phyloP scores from a whole-genome alignment of 2,113 vertebrate genomes.

The Anhinga anhinga region DNA sequence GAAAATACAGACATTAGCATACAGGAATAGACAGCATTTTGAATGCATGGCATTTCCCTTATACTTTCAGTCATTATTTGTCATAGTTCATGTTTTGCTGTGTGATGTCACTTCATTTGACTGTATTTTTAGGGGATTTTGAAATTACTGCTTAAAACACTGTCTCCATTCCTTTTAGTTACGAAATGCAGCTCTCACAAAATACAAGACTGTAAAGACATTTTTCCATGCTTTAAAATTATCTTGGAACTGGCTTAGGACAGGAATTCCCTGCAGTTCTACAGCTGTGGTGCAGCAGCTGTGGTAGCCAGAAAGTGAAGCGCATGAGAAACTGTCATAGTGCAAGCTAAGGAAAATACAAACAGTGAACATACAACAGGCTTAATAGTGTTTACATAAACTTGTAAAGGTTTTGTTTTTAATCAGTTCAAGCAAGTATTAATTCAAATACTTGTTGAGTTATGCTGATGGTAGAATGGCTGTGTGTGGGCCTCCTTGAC shows the following conservation, averaged over 20 bases:
- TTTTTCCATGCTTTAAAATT: neutral
- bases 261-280: neutral
- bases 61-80: neutral
- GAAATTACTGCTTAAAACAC: neutral
- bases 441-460: neutral
- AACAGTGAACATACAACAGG: neutral
- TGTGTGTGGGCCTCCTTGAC: neutral
- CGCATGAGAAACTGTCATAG: neutral
- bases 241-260: neutral
- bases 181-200: neutral
- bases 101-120: neutral
- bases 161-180: neutral
- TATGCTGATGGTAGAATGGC: neutral
- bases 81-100: neutral
- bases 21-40: neutral
- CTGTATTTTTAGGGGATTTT: neutral
- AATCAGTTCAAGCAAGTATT: neutral
- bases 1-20: neutral
- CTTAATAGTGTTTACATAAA: neutral
- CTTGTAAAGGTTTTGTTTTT: neutral
- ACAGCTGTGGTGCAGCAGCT: neutral
- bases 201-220: neutral
- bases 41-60: neutral
- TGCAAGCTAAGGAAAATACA: neutral
- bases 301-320: neutral